Evolutionary conservation across 2,797 vertebrate genomes (phyloP), one percentile per base, ranked within the genome.

Genomic region (Lagocephalus sceleratus): DNA sequence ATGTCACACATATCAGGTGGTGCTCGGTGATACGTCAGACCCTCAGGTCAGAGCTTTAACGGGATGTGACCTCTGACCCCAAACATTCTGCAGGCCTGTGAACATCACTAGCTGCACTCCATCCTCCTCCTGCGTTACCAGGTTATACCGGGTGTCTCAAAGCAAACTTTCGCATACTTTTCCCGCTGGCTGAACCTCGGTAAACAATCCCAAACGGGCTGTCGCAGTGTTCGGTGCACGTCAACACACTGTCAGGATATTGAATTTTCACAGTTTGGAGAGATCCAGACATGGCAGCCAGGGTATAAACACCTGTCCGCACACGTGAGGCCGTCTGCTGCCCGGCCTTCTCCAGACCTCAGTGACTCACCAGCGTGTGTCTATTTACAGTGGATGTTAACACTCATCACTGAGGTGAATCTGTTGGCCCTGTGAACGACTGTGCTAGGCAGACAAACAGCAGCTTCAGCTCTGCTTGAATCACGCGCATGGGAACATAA

Each of bases 301-400:
- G 43, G 71, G 51, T 65, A 65, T 56, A 66, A 73, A 80, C 73
- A 71, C 58, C 63, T 59, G 58, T 68, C 61, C 47, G 32, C 55
- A 70, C 67, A 78, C 42, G 47, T 72, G 69, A 78, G 59, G 11
- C 61, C 69, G 55, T 55, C 57, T 73, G 61, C 59, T 58, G 50
- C 52, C 23, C 62, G 51, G 60, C 52, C 10, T 47, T 53, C 57
- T 62, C 62, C 32, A 54, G 35, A 42, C 51, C 51, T 58, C 55
- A 17, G 54, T 77, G 77, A 81, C 70, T 81, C 77, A 79, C 60
- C 56, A 58, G 68, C 55, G 39, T 45, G 72, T 81, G 72, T 78
- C 39, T 79, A 66, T 63, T 66, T 44, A 78, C 61, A 50, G 60
- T 55, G 55, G 49, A 75, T 57, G n/a, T 50, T 45, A 68, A 63